A percentile compares a stretch with the other conserved stretches of the same genome.
phyloP scores from a whole-genome alignment of 1,140 invertebrate species.

The Bombus pascuorum region DNA sequence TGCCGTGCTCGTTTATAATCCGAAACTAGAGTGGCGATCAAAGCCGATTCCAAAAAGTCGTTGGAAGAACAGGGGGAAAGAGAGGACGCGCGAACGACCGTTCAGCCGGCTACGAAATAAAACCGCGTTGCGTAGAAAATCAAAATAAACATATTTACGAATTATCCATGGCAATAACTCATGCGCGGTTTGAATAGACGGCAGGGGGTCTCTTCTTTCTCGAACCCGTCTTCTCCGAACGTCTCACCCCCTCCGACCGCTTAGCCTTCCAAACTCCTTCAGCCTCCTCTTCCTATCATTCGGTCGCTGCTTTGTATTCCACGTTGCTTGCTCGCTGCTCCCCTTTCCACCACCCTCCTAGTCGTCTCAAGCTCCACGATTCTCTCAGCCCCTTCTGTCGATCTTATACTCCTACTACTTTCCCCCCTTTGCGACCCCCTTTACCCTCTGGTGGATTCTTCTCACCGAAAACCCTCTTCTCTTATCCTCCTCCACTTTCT shows the following conservation, averaged over 20 bases:
- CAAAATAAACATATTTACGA: slow-evolving; percentile 82
- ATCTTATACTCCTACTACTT: slow-evolving; percentile 39
- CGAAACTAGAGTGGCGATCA: slow-evolving; percentile 70
- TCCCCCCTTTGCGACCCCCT: slow-evolving; percentile 8
- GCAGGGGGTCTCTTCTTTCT: slow-evolving; percentile 75
- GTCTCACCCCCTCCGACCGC: slow-evolving; percentile 35
- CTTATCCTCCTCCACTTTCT: slow-evolving; percentile 38
- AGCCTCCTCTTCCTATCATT: slow-evolving; percentile 66
- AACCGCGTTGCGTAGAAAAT: slow-evolving; percentile 77
- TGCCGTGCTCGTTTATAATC: slow-evolving; percentile 73
- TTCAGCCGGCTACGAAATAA: slow-evolving; percentile 63
- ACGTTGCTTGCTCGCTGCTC: slow-evolving; percentile 69
- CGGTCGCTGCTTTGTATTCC: slow-evolving; percentile 79
- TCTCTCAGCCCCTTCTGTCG: slow-evolving; percentile 61
- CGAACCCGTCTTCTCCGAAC: slow-evolving; percentile 35
- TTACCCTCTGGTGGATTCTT: slow-evolving; percentile 39
- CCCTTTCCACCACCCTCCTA: slow-evolving; percentile 42
- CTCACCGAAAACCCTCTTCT: slow-evolving; percentile 60
- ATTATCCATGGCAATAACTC: slow-evolving; percentile 81
- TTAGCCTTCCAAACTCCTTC: slow-evolving; percentile 33
- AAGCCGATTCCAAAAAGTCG: slow-evolving; percentile 27
- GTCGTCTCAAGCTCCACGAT: slow-evolving; percentile 65
- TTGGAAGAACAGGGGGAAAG: slow-evolving; percentile 32
- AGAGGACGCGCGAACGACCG: background rate
- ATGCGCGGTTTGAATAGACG: slow-evolving; percentile 80